Conservation (phyloP, 2,888 invertebrate genomes). For the Thyatira batis region DNA sequence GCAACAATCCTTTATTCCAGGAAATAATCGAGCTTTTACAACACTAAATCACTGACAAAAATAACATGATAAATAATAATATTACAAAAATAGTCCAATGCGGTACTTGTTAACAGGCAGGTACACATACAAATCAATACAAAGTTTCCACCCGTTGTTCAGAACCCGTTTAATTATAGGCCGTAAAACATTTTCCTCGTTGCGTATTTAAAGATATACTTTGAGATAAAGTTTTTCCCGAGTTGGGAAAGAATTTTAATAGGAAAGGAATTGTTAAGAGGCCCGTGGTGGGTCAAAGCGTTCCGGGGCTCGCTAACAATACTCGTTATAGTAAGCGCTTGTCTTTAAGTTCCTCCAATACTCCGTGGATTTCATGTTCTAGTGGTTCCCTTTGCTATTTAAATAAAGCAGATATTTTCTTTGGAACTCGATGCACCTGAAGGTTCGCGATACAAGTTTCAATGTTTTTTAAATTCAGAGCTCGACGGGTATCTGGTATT, state of each 20-base stretch:
- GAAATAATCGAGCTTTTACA: no score
- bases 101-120: not conserved
- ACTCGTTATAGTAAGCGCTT: conserved; percentile 52
- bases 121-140: conserved; percentile 7
- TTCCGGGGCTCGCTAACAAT: conserved; percentile 54
- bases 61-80: not conserved
- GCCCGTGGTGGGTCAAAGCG: conserved; percentile 60
- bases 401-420: conserved; percentile 49
- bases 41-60: no score
- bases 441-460: not conserved
- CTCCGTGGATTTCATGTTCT: conserved; percentile 45
- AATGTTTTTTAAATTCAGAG: not conserved
- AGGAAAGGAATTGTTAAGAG: conserved; percentile 64
- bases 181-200: conserved; percentile 25
- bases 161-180: conserved; percentile 37
- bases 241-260: conserved; percentile 72
- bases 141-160: conserved; percentile 27
- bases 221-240: conserved; percentile 56
- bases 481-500: not conserved
- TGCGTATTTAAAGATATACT: conserved; percentile 42
- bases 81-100: not conserved
- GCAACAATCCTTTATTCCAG: no score
- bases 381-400: conserved; percentile 52
- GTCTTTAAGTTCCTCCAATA: conserved; percentile 46
- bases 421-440: conserved; percentile 10